Percentiles rank a stretch among this genome's conserved stretches.
These are phyloP conservation scores for Glossophaga mutica DNA, from an alignment of 2,797 vertebrate species.

Conservation along the genomic window DNA sequence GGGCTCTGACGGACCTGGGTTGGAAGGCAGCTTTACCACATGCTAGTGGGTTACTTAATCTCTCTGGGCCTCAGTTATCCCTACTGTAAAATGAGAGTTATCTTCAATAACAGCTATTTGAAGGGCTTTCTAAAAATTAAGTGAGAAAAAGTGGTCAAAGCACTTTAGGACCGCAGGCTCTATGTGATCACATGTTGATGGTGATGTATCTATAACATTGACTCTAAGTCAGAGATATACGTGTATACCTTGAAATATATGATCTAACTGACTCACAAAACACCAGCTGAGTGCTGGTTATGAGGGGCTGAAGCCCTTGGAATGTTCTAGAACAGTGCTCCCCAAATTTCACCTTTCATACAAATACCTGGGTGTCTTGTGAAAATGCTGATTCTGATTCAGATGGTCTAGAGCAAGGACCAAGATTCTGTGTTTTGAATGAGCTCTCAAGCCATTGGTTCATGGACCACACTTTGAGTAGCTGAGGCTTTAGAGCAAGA, in stretches of 20 bases:
- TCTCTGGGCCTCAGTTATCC: background rate
- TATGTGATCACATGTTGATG: accelerated
- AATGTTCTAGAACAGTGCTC: background rate
- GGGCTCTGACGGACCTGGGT: background rate
- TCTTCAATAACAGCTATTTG: background rate
- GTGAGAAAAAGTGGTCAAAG: background rate
- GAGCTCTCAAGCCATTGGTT: no score
- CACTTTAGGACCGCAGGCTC: background rate
- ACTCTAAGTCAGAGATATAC: background rate
- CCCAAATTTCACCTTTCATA: background rate
- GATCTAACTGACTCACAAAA: background rate
- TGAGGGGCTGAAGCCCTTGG: background rate
- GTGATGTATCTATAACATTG: no score
- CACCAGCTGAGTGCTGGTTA: background rate
- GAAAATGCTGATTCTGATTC: background rate
- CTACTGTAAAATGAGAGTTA: background rate
- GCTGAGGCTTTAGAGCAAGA: background rate
- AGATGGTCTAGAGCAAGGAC: background rate
- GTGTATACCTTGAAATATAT: background rate
- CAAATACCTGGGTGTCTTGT: background rate
- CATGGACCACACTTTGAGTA: background rate
- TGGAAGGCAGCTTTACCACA: background rate
- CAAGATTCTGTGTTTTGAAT: background rate
- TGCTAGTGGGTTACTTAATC: background rate
- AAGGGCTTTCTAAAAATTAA: background rate